Base-by-base conservation (phyloP, 2,888 invertebrate species). In the Dicycla oo region DNA sequence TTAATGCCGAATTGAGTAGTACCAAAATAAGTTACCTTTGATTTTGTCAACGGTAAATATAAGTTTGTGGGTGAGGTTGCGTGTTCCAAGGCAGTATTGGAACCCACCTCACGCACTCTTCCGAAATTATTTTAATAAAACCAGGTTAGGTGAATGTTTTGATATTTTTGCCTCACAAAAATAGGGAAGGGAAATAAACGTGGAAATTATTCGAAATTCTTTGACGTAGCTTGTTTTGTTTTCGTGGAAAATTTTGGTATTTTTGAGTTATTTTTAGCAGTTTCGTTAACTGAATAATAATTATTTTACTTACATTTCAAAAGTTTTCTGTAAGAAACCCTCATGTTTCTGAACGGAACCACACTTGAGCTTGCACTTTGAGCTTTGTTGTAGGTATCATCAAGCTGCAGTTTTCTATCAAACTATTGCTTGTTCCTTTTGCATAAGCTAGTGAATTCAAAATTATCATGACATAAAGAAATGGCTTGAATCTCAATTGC, bases 111-210 rank as follows among this genome's bases (percentile, higher is more conserved):
- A 95, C 95, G 95, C 95, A 95, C 94, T 92, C 85, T 86, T 91
- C 91, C 91, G 88, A 95, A 95, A 95, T 95, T 93, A 95, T 95
- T 95, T 94, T 95, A 94, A 94, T 95, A 94, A 87, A 94, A 94
- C 92, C 93, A 93, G 94, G 92, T 92, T 93, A 93, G 91, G 91
- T 92, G 90, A 91, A 91, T 93, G 92, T 92, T 94, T 93, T 92
- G 93, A 93, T 91, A 89, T 91, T 83, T 89, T 88, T 89, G 87
- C 87, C 78, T 80, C 72, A 77, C 72, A 78, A 74, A 87, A 86
- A 81, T 63, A 81, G 80, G 79, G 77, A 86, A 88, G 83, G 85
- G 75, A 90, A 89, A 88, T 81, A 80, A 73, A 75, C 67, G 75
- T 76, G 51, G 68, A 79, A 78, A 72, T 81, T 82, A 82, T 82